Evolutionary conservation across 2,888 invertebrate genomes (phyloP), one percentile per base, ranked within the genome.

Genomic region (Heliconius sara): DNA sequence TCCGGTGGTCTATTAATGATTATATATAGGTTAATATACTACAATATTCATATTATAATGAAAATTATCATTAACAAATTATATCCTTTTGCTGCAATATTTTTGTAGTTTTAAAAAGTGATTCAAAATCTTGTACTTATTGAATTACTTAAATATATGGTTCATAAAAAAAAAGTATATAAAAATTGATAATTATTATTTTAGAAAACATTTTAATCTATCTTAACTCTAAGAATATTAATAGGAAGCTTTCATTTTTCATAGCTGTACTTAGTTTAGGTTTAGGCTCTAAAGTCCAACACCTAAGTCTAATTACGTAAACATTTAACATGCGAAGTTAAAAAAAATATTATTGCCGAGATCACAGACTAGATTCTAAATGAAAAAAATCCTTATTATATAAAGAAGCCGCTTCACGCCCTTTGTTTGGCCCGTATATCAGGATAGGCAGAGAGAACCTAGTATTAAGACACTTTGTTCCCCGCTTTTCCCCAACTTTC

Each of bases 321-420:
- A 74, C 82, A 84, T 43, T 70, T 70, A 43, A 83, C 85, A 85
- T 79, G 81, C 80, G 81, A 84, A 84, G 81, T 83, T 83, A 82
- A 83, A 83, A 80, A 65, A 65, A 65, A 65, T n/a, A 83, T 87
- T 91, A 93, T 93, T 93, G 93, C 93, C 91, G 94, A 94, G 93
- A 94, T 94, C 94, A 92, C 86, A 92, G 94, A 94, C 94, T 94
- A 94, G 94, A 93, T 91, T 91, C 91, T 92, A 93, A 90, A 90
- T 89, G 82, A 83, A 65, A 65, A 30, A 80, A 76, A 78, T 68
- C 75, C 78, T 79, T 72, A 72, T 76, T 70, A 76, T 60, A 60
- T 60, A 60, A 60, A 60, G 16, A 60, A 60, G 60, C n/a, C 10
- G 60, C n/a, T n/a, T 22, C 12, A n/a, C n/a, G n/a, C n/a, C 12